Percentiles rank a stretch among this genome's conserved stretches.
Evolutionary conservation across 2,888 invertebrate genomes (phyloP).

Genomic region (Cheilosia variabilis): DNA sequence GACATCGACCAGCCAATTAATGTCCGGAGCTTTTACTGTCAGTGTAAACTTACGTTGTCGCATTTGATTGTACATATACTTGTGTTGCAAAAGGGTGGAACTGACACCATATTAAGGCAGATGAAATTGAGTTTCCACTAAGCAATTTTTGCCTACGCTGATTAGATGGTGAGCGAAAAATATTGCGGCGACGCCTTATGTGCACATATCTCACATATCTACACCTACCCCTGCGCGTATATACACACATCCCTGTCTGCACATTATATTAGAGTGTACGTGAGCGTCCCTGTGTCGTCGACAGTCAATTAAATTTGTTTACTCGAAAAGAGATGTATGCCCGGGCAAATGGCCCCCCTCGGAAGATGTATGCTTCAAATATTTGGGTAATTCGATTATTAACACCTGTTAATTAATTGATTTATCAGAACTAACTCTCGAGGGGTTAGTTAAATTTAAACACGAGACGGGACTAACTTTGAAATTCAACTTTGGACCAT

Average conservation of each 20-base stretch:
- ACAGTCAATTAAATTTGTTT: background rate
- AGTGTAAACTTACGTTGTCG: background rate
- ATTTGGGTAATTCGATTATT: constrained; percentile 2
- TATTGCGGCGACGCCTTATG: background rate
- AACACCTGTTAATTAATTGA: constrained; percentile 7
- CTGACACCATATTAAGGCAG: background rate
- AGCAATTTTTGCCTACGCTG: background rate
- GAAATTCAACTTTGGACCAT: background rate
- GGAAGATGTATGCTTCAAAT: background rate
- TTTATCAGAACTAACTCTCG: background rate
- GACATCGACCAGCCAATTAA: no score
- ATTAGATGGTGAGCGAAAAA: background rate
- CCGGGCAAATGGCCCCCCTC: background rate
- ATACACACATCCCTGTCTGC: background rate
- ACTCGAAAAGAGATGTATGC: background rate
- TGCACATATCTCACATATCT: background rate
- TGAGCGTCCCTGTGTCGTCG: background rate
- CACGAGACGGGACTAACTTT: background rate
- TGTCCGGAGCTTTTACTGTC: background rate
- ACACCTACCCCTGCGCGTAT: background rate
- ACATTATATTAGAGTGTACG: no score
- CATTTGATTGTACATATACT: background rate
- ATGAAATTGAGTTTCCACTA: background rate
- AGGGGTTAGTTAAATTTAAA: background rate
- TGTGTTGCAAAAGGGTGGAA: background rate